Percentiles rank a stretch among this genome's conserved stretches.
These are phyloP conservation scores for Sitodiplosis mosellana DNA, from an alignment of 1,140 invertebrate species.

Conservation along the genomic window DNA sequence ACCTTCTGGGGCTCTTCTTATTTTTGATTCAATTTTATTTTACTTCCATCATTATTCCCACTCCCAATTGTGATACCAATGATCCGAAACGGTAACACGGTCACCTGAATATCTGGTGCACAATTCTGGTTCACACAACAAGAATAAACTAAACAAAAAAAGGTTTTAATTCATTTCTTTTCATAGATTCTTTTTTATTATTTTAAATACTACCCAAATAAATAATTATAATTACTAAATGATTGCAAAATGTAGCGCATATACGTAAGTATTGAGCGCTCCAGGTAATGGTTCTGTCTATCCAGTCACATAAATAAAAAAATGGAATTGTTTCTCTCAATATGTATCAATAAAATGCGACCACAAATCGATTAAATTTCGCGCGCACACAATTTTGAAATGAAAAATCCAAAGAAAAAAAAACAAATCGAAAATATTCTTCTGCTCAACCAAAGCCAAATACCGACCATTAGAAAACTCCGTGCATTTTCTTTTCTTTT, in stretches of 20 bases:
- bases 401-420: too few species aligned
- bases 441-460: too few species aligned
- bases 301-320: background rate
- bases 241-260: slow-evolving; percentile 24
- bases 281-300: slow-evolving; percentile 35
- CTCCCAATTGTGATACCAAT: too few species aligned
- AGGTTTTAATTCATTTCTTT: background rate
- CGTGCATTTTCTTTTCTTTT: too few species aligned
- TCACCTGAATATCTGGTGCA: too few species aligned
- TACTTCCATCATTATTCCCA: too few species aligned
- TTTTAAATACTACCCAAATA: background rate
- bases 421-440: too few species aligned
- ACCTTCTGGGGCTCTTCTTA: too few species aligned
- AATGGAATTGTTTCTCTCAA: background rate
- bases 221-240: slow-evolving; percentile 2
- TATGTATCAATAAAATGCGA: background rate
- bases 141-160: background rate
- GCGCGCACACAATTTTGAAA: too few species aligned
- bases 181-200: background rate
- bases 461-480: too few species aligned
- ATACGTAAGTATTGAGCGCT: slow-evolving; percentile 44
- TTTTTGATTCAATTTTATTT: too few species aligned
- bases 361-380: background rate
- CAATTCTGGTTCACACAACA: background rate
- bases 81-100: too few species aligned